Evolutionary conservation across 2,797 vertebrate genomes (phyloP).

Genomic region (Holocentrus rufus): DNA sequence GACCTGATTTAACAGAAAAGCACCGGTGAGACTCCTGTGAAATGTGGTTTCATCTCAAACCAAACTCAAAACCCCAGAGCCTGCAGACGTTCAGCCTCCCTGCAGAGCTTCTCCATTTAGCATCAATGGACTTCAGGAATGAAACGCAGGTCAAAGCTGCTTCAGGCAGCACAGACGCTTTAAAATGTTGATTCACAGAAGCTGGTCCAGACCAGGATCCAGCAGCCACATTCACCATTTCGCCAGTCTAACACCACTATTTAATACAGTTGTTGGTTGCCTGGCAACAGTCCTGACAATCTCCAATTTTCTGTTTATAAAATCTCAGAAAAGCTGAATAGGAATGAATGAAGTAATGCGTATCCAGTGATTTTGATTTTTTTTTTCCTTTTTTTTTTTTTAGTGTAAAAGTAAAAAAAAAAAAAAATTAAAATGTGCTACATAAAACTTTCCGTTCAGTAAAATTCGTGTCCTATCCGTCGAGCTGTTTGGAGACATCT

Average conservation of each 20-base stretch:
- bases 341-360: neutral
- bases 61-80: neutral
- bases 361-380: no score
- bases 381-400: no score
- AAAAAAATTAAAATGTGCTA: slow-evolving; percentile 10
- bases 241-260: neutral
- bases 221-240: neutral
- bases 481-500: neutral
- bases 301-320: neutral
- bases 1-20: slow-evolving; percentile 12
- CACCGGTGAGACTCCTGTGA: slow-evolving; percentile 47
- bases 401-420: slow-evolving; percentile 57
- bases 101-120: no score
- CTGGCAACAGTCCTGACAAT: neutral
- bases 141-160: neutral
- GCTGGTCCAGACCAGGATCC: no score
- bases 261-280: no score
- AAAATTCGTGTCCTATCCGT: neutral
- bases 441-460: neutral
- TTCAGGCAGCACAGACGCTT: neutral
- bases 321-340: neutral
- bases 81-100: no score
- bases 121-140: no score
- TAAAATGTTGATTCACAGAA: no score
- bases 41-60: slow-evolving; percentile 1